phyloP scores from a whole-genome alignment of 2,888 invertebrate species.

The Drosophila anomelani region DNA sequence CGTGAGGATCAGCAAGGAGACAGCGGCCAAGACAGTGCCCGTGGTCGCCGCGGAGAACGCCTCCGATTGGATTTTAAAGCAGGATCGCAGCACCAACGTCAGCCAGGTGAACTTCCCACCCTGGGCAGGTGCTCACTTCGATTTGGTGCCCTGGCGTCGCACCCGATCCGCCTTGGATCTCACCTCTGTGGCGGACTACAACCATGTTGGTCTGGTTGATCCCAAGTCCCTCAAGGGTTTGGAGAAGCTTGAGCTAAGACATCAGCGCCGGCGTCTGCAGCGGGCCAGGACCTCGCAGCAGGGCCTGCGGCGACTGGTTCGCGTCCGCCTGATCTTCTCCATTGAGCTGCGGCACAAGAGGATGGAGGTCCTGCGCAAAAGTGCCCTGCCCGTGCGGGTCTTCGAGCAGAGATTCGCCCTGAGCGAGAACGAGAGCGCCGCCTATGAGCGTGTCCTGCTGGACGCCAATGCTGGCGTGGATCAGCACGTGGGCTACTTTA shows the following conservation, averaged over 20 bases:
- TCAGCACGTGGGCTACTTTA: constrained; percentile 83
- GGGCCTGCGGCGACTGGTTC: constrained; percentile 85
- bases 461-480: constrained; percentile 77
- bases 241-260: constrained; percentile 81
- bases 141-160: constrained; percentile 84
- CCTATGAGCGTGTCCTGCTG: constrained; percentile 76
- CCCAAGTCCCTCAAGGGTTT: constrained; percentile 73
- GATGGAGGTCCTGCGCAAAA: constrained; percentile 82
- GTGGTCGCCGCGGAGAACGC: neutral
- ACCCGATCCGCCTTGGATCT: constrained; percentile 77
- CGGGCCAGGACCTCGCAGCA: constrained; percentile 69
- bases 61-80: constrained; percentile 83
- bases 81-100: constrained; percentile 57
- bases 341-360: constrained; percentile 86
- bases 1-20: constrained; percentile 38
- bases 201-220: constrained; percentile 20
- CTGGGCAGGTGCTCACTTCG: constrained; percentile 81
- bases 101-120: constrained; percentile 82
- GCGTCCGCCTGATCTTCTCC: constrained; percentile 89
- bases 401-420: constrained; percentile 77
- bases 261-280: constrained; percentile 84
- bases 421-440: constrained; percentile 75
- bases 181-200: constrained; percentile 72
- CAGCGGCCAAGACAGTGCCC: neutral
- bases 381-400: constrained; percentile 77